Conservation (phyloP, 1,140 invertebrate species). For the Drosophila parvula region DNA sequence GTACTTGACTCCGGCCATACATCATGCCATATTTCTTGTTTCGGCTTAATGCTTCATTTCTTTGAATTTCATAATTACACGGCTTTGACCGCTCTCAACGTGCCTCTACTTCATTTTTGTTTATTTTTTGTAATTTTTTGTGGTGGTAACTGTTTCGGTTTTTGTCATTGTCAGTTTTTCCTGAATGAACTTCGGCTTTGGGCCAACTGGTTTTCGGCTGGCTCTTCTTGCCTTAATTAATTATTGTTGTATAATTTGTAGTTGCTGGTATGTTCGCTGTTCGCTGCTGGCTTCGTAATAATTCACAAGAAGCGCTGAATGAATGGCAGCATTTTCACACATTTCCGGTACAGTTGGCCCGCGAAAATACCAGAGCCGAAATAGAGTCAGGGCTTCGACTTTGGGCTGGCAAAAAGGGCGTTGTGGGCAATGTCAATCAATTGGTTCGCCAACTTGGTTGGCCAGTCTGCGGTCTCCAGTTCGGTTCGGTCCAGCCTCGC, state of each 20-base stretch:
- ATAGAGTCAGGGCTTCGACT: not conserved
- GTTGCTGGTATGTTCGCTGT: slow-evolving; percentile 30
- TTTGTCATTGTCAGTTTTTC: slow-evolving; percentile 73
- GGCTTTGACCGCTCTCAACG: slow-evolving; percentile 76
- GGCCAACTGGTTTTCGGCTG: slow-evolving; percentile 31
- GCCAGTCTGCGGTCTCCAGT: not conserved
- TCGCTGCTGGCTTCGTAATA: slow-evolving; percentile 54
- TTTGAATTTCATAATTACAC: slow-evolving; percentile 82
- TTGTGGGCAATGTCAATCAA: slow-evolving; percentile 81
- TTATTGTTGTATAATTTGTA: slow-evolving; percentile 81
- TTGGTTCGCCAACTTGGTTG: slow-evolving; percentile 67
- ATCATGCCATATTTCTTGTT: slow-evolving; percentile 35
- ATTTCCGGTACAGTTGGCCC: slow-evolving; percentile 78
- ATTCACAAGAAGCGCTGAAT: slow-evolving; percentile 64
- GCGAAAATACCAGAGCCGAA: slow-evolving; percentile 20
- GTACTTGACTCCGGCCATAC: slow-evolving; percentile 7
- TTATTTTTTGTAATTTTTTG: not conserved
- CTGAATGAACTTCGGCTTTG: slow-evolving; percentile 70
- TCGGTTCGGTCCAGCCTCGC: no score
- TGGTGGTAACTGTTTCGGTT: slow-evolving; percentile 27
- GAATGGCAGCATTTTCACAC: slow-evolving; percentile 52
- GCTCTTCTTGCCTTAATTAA: slow-evolving; percentile 68
- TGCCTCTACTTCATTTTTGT: slow-evolving; percentile 19
- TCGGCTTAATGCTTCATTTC: slow-evolving; percentile 74
- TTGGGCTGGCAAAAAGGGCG: slow-evolving; percentile 53